A percentile compares a stretch with the other conserved stretches of the same genome.
These are phyloP conservation scores for Dipodomys merriami DNA, from an alignment of 2,113 vertebrate species.

Conservation along the genomic window DNA sequence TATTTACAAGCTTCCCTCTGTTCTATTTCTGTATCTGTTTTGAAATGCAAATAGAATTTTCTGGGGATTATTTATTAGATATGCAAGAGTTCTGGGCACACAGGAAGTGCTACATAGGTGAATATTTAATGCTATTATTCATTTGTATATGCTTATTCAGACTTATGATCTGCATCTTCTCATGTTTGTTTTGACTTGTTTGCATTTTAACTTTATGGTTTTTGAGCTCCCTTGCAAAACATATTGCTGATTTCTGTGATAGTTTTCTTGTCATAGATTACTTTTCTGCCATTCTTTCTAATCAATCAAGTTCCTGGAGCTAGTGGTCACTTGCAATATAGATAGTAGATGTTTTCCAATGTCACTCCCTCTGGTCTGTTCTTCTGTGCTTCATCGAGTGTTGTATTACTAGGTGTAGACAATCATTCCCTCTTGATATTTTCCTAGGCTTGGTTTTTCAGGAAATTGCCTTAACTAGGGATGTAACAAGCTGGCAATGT, in stretches of 20 bases:
- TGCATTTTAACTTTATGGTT: neutral
- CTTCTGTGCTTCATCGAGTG: neutral
- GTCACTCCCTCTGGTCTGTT: neutral
- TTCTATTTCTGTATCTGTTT: neutral
- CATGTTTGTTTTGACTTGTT: neutral
- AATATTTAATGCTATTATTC: neutral
- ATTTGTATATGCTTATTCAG: neutral
- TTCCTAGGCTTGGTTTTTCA: neutral
- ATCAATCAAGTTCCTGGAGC: neutral
- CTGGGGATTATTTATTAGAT: neutral
- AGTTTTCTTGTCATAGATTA: neutral
- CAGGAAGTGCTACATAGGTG: neutral
- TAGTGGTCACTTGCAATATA: neutral
- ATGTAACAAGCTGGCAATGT: neutral
- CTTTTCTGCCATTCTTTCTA: neutral
- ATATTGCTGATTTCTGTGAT: neutral
- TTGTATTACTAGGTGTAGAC: neutral
- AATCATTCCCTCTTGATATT: neutral
- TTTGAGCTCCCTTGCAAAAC: neutral
- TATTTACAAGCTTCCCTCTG: neutral
- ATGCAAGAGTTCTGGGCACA: neutral
- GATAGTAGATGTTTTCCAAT: neutral
- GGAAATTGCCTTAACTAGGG: neutral
- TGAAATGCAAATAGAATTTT: neutral
- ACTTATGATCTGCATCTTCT: neutral